Base-by-base conservation (phyloP, 2,113 vertebrate genomes). In the Osmerus mordax region DNA sequence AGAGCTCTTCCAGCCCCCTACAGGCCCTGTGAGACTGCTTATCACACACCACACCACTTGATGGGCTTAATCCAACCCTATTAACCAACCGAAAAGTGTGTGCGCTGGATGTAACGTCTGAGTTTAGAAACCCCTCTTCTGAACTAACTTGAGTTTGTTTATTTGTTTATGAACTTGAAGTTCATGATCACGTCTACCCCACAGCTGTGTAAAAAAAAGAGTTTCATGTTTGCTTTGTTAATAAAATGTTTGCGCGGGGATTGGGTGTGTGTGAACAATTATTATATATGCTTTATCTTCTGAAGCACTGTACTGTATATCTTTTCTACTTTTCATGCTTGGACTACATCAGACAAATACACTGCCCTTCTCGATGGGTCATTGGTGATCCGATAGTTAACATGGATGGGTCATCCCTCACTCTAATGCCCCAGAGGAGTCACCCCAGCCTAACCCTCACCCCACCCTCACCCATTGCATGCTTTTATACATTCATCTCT, bases 1-100 rank as follows among this genome's bases (percentile, higher is more conserved):
- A 86, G 87, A 86, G 87, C 86, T 88, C 88, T 86, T 87, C 78
- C 76, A 83, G 87, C 84, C 83, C 81, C 84, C 78, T 67, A 69
- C 75, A 74, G 80, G 69, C 78, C 88, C 84, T 81, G n/a, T 11
- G 83, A 87, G 89, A 86, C 88, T 83, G 79, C 89, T 92, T 90
- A 90, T 91, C 90, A 86, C 84, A 69, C 83, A 79, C 75, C 77
- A 87, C 88, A 88, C 89, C 86, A 85, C 85, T 89, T 88, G 81
- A 88, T 83, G 84, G 84, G 87, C 84, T 89, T 91, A 89, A 92
- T 87, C 87, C 81, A 90, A 82, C 86, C 69, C 88, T 86, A 89
- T 89, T 91, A 90, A 86, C 80, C 86, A 86, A 88, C 83, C 87
- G 84, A 87, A 88, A 16, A 8, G 85, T 86, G 74, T 75, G 87